Evolutionary conservation across 92 coral and sea anemone genomes (phyloP), one percentile per base, ranked within the genome.

Genomic region (Muricea muricata): DNA sequence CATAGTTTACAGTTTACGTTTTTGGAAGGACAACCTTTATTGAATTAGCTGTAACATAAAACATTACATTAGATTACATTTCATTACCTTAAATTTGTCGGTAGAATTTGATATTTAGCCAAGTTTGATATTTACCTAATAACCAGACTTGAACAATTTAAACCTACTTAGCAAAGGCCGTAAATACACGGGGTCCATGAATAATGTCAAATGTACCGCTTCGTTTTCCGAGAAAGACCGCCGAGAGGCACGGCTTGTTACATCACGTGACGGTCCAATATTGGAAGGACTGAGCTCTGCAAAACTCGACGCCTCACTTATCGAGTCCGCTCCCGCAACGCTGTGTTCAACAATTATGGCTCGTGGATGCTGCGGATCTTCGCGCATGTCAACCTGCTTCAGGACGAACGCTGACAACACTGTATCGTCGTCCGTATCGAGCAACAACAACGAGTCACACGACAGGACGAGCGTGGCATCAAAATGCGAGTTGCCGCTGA

Each of bases 351-450:
- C 52, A 20, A 78, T 20, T 52, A 78, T n/a, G 37, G 83, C 83
- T 10, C 71, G 83, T 56, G 70, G 71, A 23, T 78, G 83, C 29
- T 58, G 71, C 7, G 70, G 83, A 18, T 78, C 83, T 21, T 78
- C 83, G 71, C 83, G 71, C 83, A 78, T 78, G 71, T 78, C 83
- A 55, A 78, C 70, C 52, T 78, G 83, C 33, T 78, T 78, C 65
- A 56, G 58, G 31, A 63, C n/a, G 71, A 56, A 78, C 83, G 71
- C 56, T 57, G 41, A 17, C 83, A 78, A 21, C 29, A 78, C 21
- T 0, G 83, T 78, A 34, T 78, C 83, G 71, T 78, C 83, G 83
- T 56, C 69, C 17, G 69, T 39, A 63, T 57, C 83, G 21, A 78
- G 47, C 29, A 78, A 58, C 52, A 78, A 30, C 13, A 78, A 33